Percentiles rank a stretch among this genome's conserved stretches.
Conservation (phyloP, 2,113 vertebrate genomes). For the Bubalus kerabau region DNA sequence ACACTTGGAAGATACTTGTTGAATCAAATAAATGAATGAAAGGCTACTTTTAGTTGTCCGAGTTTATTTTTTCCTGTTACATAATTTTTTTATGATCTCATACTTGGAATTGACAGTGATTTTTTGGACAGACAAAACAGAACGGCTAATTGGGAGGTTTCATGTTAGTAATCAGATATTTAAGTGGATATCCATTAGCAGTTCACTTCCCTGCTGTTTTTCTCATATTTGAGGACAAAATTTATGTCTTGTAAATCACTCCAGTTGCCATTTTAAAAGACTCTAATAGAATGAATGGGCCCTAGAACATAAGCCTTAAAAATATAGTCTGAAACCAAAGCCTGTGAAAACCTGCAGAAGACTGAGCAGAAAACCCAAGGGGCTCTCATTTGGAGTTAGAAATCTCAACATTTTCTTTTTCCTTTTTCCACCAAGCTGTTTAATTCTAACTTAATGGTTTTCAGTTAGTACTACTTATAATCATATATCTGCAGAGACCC, state of each 20-base stretch:
- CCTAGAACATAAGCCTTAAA: neutral
- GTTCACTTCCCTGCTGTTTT: neutral
- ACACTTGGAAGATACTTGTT: neutral
- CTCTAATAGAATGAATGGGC: neutral
- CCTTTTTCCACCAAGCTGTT: neutral
- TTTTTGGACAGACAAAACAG: neutral
- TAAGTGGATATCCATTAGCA: neutral
- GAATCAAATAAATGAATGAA: neutral
- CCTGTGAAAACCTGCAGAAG: neutral
- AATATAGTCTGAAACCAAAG: neutral
- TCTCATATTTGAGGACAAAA: neutral
- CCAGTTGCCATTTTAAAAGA: neutral
- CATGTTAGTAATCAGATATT: neutral
- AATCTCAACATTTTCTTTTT: neutral
- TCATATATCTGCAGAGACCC: neutral
- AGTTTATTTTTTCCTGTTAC: neutral
- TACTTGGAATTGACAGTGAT: neutral
- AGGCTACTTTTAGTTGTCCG: neutral
- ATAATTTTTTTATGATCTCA: neutral
- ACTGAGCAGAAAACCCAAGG: neutral
- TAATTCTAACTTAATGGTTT: neutral
- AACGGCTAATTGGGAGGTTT: neutral
- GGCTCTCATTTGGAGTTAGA: neutral
- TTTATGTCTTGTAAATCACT: constrained; percentile 1
- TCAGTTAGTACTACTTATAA: neutral